Conservation (phyloP, 2,888 invertebrate species). For the Dorcus parallelipipedus region DNA sequence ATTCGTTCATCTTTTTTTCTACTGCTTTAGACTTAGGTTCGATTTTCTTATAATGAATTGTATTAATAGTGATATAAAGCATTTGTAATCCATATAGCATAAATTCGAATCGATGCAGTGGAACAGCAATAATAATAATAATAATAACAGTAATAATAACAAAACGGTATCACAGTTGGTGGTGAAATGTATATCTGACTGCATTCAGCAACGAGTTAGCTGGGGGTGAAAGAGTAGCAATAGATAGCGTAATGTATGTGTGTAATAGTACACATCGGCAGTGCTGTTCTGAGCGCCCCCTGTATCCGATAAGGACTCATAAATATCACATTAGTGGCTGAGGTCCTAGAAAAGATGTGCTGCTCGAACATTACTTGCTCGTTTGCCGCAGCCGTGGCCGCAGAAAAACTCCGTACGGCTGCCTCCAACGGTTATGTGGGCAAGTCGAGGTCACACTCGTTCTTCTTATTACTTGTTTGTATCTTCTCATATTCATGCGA, state of each 20-base stretch:
- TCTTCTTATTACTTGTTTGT: background rate
- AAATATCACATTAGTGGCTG: constrained; percentile 47
- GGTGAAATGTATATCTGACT: background rate
- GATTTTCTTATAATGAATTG: too few species aligned
- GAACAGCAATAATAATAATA: constrained; percentile 5
- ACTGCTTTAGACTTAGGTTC: too few species aligned
- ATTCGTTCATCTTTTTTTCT: too few species aligned
- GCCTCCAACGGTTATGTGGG: constrained; percentile 34
- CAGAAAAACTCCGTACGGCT: constrained; percentile 37
- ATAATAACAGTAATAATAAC: background rate
- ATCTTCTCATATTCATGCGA: background rate
- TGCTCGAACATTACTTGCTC: constrained; percentile 46
- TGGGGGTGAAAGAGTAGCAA: background rate
- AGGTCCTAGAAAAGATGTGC: constrained; percentile 40
- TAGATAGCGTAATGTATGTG: constrained; percentile 29
- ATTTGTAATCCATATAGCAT: too few species aligned
- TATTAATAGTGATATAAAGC: too few species aligned
- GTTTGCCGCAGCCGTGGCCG: constrained; percentile 43
- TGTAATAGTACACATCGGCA: constrained; percentile 37
- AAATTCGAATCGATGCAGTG: background rate
- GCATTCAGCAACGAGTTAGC: background rate
- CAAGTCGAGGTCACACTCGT: background rate
- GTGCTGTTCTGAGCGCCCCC: constrained; percentile 27
- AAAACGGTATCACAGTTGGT: background rate
- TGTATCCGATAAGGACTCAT: constrained; percentile 45